Percentiles rank a stretch among this genome's conserved stretches.
Conservation (phyloP, 2,113 vertebrate species). For the Nestor notabilis region DNA sequence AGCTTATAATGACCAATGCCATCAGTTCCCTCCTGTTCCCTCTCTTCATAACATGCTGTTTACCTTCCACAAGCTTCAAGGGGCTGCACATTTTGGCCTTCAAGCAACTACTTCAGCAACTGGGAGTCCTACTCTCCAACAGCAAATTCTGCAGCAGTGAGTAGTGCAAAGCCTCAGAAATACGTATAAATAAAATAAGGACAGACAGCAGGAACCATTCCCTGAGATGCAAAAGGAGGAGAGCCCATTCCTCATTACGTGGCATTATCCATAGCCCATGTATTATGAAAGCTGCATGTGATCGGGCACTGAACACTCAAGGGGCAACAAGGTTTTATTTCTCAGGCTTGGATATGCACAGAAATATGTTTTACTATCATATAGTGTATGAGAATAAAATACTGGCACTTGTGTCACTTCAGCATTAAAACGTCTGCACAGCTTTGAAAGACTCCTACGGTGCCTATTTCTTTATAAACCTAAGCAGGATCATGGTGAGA, state of each 20-base stretch:
- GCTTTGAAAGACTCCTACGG: neutral
- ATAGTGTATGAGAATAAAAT: rapidly evolving
- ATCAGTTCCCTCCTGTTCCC: neutral
- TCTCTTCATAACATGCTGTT: neutral
- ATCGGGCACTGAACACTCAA: rapidly evolving
- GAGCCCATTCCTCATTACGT: neutral
- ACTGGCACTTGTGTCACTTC: neutral
- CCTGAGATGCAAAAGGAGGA: neutral
- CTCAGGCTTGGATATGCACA: neutral
- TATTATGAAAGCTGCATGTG: rapidly evolving
- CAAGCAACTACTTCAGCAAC: neutral
- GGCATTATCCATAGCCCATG: neutral
- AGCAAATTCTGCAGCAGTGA: neutral
- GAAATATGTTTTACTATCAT: neutral
- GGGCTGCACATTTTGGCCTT: neutral
- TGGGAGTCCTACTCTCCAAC: too few relatives aligned
- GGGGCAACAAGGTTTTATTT: neutral
- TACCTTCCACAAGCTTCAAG: rapidly evolving
- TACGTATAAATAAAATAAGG: neutral
- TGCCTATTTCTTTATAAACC: neutral
- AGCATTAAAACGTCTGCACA: neutral
- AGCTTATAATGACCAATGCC: neutral
- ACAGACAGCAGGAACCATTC: neutral
- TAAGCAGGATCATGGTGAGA: neutral
- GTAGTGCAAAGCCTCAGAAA: neutral